Evolutionary conservation across 2,888 invertebrate species (phyloP), one percentile per base, ranked within the genome.

Genomic region (Exocentrus adspersus): DNA sequence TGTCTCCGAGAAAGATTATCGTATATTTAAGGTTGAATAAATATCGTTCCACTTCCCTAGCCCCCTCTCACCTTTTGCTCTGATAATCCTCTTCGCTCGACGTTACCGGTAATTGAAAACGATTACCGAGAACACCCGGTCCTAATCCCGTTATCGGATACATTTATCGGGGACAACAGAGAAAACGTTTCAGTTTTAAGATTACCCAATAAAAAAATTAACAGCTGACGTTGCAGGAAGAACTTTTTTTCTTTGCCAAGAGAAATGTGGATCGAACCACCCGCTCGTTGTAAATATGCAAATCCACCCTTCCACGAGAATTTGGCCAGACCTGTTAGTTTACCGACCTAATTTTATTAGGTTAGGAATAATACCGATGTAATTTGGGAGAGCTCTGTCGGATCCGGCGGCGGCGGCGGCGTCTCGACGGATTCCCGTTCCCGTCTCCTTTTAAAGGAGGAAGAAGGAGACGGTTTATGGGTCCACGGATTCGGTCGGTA

Each of bases 41-140:
- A 64, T 57, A 63, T 60, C 59, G n/a, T n/a, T n/a, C n/a, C n/a
- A n/a, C n/a, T 67, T 61, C 57, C 63, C 59, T 59, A 52, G 21
- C 43, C 48, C 52, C 24, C 48, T 52, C 24, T 21, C 50, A 41
- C 37, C 42, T 62, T 64, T 61, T 65, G 63, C 64, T 64, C 70
- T 62, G 64, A 64, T 72, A 69, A 69, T 69, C 65, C 60, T 16
- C 41, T 62, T 21, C 62, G 64, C 62, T 65, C 62, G 62, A 65
- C 53, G 57, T 60, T 59, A 21, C 42, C 53, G 45, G 58, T 64
- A 70, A 65, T 69, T 70, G 68, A 69, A 69, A 68, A 57, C 54
- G 62, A 57, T 65, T 62, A 61, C 46, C 45, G 46, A 17, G 16
- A 51, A 32, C 17, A n/a, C 1, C 32, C n/a, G 19, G 32, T 10